Evolutionary conservation across 2,888 invertebrate species (phyloP).

Genomic region (Cryptocephalus moraei): DNA sequence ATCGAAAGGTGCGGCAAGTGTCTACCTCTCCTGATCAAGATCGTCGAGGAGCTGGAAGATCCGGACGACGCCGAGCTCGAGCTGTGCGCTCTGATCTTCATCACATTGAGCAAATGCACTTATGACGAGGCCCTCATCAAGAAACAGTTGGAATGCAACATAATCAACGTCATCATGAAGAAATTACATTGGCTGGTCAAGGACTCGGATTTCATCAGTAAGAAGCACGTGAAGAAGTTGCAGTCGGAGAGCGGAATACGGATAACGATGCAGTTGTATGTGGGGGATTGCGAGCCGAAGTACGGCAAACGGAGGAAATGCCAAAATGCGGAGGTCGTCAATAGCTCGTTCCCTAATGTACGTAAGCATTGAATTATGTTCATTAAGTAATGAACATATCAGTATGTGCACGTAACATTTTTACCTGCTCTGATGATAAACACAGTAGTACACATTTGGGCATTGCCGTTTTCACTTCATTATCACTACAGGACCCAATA

Average conservation of each 20-base stretch:
- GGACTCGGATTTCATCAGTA: constrained; percentile 10
- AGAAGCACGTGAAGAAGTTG: neutral
- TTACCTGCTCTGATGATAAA: no score
- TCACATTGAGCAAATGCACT: constrained; percentile 28
- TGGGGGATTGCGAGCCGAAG: neutral
- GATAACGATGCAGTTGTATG: neutral
- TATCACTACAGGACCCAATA: no score
- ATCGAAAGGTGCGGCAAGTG: constrained; percentile 21
- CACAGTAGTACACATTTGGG: no score
- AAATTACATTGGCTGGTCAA: constrained; percentile 29
- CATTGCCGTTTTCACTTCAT: no score
- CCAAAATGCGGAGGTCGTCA: neutral
- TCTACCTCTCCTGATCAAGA: constrained; percentile 23
- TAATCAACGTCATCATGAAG: constrained; percentile 25
- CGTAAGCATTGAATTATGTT: no score
- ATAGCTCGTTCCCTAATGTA: no score
- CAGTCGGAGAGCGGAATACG: neutral
- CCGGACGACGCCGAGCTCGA: constrained; percentile 23
- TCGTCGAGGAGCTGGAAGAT: constrained; percentile 22
- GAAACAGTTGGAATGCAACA: constrained; percentile 24
- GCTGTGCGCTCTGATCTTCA: constrained; percentile 27
- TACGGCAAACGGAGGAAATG: neutral
- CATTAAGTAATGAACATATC: no score
- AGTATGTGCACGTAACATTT: no score
- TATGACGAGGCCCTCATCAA: constrained; percentile 25